Evolutionary conservation across 2,797 vertebrate species (phyloP).

Genomic region (Glossophaga mutica): DNA sequence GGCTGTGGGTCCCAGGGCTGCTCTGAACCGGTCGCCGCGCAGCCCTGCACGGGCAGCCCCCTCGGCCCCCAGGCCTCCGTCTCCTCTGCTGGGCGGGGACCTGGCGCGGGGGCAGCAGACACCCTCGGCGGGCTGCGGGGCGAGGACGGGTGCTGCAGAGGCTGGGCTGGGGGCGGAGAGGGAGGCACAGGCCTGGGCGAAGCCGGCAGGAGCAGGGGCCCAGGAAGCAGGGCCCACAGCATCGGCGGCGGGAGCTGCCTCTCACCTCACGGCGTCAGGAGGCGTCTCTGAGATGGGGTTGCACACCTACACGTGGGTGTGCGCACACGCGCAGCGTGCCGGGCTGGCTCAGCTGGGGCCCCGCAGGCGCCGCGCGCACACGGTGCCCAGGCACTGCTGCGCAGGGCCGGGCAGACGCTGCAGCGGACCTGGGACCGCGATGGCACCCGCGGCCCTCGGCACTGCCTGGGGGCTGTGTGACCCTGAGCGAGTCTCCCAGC

Average conservation of each 20-base stretch:
- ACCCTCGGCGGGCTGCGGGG: not conserved
- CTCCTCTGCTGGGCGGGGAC: not conserved
- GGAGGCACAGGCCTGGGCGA: not conserved
- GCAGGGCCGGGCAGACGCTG: not conserved
- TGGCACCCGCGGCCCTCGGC: not conserved
- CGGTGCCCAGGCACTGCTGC: not conserved
- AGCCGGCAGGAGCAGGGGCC: rapidly evolving
- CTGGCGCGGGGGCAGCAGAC: not conserved
- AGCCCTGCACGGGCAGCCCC: not conserved
- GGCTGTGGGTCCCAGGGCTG: not conserved
- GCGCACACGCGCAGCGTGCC: rapidly evolving
- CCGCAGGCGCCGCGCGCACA: rapidly evolving
- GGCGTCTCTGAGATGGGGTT: not conserved
- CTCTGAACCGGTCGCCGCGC: not conserved
- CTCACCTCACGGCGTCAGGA: rapidly evolving
- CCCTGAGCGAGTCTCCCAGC: no score
- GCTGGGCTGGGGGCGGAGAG: not conserved
- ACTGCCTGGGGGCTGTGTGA: not conserved
- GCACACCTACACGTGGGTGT: rapidly evolving
- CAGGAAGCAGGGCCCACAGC: not conserved
- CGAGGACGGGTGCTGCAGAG: not conserved
- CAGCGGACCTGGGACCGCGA: not conserved
- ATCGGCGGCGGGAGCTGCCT: rapidly evolving
- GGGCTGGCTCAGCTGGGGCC: not conserved
- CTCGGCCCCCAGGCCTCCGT: not conserved